Evolutionary conservation across 2,888 invertebrate species (phyloP), one percentile per base, ranked within the genome.

Genomic region (Dynastes hyllus): DNA sequence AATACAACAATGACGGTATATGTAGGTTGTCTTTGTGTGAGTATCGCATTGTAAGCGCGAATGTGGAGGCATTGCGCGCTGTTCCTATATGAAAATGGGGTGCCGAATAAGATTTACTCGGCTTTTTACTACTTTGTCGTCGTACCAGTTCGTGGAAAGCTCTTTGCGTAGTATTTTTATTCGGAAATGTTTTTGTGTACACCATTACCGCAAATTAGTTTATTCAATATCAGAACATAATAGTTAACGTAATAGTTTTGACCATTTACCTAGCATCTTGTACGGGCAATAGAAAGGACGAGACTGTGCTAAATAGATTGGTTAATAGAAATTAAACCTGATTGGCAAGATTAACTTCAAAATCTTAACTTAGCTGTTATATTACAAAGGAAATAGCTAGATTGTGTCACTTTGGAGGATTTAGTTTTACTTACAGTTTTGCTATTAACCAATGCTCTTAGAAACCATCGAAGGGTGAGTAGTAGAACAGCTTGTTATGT

Each of bases 81-180:
- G 29, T 37, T 55, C 71, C 61, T 45, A 51, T 51, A 63, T 51
- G 78, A 70, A 78, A 78, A 78, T 78, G 71, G 70, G 78, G 51
- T 55, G 73, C 55, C 71, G 58, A 71, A 78, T 78, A 63, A 71
- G 71, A 78, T 71, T 78, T 78, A 37, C 78, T 22, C 13, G 37
- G 78, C 73, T 73, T 78, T 78, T 78, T 75, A 75, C 50, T 61
- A 75, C 73, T 75, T 61, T 40, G 73, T 61, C 73, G 73, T 27
- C 27, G 27, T 11, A 45, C 27, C 22, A 22, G 29, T 13, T 50
- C 11, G 27, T 16, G 27, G 40, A 45, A 50, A 58, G 73, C 61
- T 75, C 29, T 69, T 32, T 51, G 50, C 16, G 55, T 75, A 61
- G 45, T 61, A 37, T 75, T 73, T 73, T 73, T 58, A 55, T 73